phyloP scores from a whole-genome alignment of 2,888 invertebrate genomes.

The Metallyticus violacea region DNA sequence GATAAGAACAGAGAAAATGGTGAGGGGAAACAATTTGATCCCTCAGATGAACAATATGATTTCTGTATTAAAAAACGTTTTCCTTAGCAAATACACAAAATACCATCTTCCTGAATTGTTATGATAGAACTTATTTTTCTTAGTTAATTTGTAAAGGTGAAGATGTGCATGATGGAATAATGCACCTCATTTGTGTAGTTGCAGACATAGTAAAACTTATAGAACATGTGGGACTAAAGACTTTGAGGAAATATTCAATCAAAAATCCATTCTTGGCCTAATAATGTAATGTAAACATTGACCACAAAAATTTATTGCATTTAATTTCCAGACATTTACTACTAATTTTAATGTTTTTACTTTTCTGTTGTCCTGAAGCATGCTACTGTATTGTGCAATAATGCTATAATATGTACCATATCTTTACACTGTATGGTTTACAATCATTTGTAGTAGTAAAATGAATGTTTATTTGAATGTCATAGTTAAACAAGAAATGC shows the following conservation, averaged over 20 bases:
- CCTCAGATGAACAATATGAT: not conserved
- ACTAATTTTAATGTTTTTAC: not conserved
- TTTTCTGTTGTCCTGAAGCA: not conserved
- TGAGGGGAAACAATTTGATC: not conserved
- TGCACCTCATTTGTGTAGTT: not conserved
- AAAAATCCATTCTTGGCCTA: not conserved
- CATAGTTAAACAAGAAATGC: not conserved
- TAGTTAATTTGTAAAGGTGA: not conserved
- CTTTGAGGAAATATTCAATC: not conserved
- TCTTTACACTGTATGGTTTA: not conserved
- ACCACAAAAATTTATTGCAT: not conserved
- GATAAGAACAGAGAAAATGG: not conserved
- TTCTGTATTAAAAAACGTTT: not conserved
- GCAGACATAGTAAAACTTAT: not conserved
- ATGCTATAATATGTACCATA: not conserved
- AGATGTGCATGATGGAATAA: not conserved
- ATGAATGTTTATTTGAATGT: not conserved
- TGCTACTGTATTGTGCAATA: not conserved
- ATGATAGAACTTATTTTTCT: not conserved
- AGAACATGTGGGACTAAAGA: not conserved
- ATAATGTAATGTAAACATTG: not conserved
- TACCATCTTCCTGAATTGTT: not conserved
- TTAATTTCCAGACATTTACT: not conserved
- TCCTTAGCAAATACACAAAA: not conserved
- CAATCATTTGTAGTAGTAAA: not conserved